Evolutionary conservation across 92 coral and sea anemone genomes (phyloP), one percentile per base, ranked within the genome.

Genomic region (Desmophyllum pertusum): DNA sequence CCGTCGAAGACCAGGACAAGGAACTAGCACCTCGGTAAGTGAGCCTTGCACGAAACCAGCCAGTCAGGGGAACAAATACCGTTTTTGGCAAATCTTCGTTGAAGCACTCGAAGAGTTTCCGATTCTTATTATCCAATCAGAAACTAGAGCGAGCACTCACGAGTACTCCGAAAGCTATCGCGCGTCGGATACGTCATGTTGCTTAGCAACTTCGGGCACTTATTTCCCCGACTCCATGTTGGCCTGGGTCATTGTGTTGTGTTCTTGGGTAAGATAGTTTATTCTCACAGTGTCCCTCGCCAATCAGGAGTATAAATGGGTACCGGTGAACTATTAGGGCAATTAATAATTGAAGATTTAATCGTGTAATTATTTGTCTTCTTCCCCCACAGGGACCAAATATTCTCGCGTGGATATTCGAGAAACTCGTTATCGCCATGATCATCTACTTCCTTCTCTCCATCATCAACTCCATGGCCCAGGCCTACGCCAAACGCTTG

Each of bases 401-500:
- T 68, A 89, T 95, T 63, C 92, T 96, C 43, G 98, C 96, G 48
- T 96, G 98, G 98, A 84, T 96, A 19, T 96, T 96, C 76, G 98
- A 96, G 89, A 96, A 96, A 78, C 81, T 96, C 23, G 95, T 96
- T 46, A 91, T 96, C 41, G 93, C 94, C 40, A 96, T 96, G 98
- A 85, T 96, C 66, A 81, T 88, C 6, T 96, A 96, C 87, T 96
- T 96, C 70, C 89, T 96, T 10, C 76, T 96, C 19, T 96, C 98
- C 29, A 96, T 96, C 81, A 90, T 96, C 76, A 96, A 96, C 85
- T 96, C 98, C 36, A 96, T 90, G 87, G 98, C 98, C 31, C 98
- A 96, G 87, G 94, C 98, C 31, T 94, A 94, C 73, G 98, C 98
- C 21, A 96, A 96, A 83, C 87, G 98, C 21, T 81, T 96, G 75